Conservation (phyloP, 2,797 vertebrate species). For the Pachyuromys duprasi region DNA sequence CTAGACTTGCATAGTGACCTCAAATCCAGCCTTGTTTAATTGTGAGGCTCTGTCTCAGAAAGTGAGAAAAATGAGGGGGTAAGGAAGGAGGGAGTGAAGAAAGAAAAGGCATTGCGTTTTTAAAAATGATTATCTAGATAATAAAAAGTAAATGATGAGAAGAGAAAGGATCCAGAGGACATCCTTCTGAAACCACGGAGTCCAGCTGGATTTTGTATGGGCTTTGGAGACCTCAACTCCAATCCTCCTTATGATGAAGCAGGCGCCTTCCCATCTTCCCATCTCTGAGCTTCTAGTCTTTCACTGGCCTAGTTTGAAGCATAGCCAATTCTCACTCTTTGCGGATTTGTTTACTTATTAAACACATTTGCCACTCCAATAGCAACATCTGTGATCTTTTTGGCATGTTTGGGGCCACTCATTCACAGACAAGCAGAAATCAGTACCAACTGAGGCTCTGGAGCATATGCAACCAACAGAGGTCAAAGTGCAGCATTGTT, state of each 20-base stretch:
- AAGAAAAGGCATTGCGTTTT: background rate
- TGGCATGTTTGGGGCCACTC: background rate
- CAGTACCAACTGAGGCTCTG: background rate
- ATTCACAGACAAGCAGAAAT: background rate
- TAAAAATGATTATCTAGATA: background rate
- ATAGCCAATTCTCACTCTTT: background rate
- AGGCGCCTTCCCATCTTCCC: background rate
- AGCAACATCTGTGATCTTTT: background rate
- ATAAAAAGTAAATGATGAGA: background rate
- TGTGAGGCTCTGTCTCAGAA: background rate
- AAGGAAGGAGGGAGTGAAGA: background rate
- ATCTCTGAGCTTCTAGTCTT: background rate
- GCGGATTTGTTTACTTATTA: background rate
- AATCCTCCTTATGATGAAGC: too few species aligned
- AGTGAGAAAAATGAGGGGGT: background rate
- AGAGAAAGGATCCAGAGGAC: background rate
- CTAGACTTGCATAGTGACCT: background rate
- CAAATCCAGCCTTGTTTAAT: too few species aligned
- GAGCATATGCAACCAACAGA: background rate
- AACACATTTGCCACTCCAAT: background rate
- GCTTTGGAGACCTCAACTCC: background rate
- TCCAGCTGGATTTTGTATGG: background rate
- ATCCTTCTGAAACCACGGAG: background rate
- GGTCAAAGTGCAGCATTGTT: background rate
- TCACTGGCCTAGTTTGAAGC: background rate